Conservation (phyloP, 2,888 invertebrate genomes). For the Brachypalpus laphriformis region DNA sequence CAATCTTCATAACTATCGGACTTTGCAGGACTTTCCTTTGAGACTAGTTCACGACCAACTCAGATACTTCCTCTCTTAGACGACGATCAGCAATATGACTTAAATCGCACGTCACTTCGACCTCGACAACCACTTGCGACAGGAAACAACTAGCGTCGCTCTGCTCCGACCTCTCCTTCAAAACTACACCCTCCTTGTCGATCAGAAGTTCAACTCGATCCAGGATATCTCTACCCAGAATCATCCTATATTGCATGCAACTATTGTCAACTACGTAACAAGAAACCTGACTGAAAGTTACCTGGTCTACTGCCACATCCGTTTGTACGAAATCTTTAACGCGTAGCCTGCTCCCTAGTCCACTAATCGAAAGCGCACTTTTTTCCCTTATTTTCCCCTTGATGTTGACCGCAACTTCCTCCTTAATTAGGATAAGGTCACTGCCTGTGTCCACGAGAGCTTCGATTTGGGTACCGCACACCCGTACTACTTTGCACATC, state of each 20-base stretch:
- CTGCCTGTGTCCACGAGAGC: conserved; percentile 11
- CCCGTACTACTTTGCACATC: too few species aligned
- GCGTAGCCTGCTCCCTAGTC: neutral
- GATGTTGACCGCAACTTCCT: neutral
- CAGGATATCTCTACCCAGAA: neutral
- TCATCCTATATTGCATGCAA: neutral
- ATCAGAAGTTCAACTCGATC: neutral
- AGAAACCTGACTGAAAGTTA: neutral
- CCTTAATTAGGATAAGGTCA: neutral
- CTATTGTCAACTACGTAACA: neutral
- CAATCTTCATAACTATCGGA: neutral
- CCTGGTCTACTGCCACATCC: neutral
- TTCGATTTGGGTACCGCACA: conserved; percentile 1
- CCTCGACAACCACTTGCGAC: neutral
- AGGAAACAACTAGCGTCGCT: neutral
- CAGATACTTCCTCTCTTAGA: neutral
- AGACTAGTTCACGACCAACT: too few species aligned
- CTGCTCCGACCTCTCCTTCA: neutral
- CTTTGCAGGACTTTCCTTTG: neutral
- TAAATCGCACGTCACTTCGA: neutral
- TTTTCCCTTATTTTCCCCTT: neutral
- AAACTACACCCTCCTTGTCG: neutral
- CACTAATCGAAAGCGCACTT: neutral
- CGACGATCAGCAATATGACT: neutral
- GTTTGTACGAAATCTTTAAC: neutral